These are phyloP conservation scores for Eilema caniola DNA, from an alignment of 2,888 invertebrate genomes.

Conservation along the genomic window DNA sequence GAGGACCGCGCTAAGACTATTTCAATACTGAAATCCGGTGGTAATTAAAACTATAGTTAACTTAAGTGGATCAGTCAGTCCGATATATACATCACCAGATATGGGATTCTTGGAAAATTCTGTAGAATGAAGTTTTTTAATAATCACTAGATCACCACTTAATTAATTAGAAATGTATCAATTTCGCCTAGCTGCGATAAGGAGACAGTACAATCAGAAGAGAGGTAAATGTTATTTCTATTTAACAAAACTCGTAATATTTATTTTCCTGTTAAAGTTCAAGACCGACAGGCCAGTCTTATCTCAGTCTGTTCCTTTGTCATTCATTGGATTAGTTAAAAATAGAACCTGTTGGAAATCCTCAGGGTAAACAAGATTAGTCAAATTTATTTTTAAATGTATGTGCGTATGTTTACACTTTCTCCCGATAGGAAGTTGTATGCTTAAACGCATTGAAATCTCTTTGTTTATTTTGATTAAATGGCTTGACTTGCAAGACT, in stretches of 20 bases:
- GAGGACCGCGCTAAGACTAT: conserved; percentile 44
- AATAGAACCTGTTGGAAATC: conserved; percentile 30
- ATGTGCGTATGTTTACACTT: conserved; percentile 26
- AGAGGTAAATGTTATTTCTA: background rate
- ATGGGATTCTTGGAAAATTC: background rate
- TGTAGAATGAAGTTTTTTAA: too few relatives aligned
- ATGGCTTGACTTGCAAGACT: background rate
- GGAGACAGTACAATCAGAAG: background rate
- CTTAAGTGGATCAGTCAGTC: background rate
- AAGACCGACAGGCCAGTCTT: conserved; percentile 23
- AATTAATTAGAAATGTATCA: too few relatives aligned
- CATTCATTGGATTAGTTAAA: conserved; percentile 35
- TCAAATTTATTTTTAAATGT: conserved; percentile 21
- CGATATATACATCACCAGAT: background rate
- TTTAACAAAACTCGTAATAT: background rate
- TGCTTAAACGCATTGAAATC: conserved; percentile 25
- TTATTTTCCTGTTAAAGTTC: conserved; percentile 13
- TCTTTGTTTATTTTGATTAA: background rate
- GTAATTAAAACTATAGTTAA: background rate
- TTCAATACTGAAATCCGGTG: background rate
- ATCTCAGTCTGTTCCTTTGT: conserved; percentile 26
- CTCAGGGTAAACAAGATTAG: conserved; percentile 25
- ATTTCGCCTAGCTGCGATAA: too few relatives aligned
- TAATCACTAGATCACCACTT: too few relatives aligned
- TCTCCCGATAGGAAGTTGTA: conserved; percentile 33